Evolutionary conservation across 2,113 vertebrate genomes (phyloP), one percentile per base, ranked within the genome.

Genomic region (Hippocampus abdominalis): DNA sequence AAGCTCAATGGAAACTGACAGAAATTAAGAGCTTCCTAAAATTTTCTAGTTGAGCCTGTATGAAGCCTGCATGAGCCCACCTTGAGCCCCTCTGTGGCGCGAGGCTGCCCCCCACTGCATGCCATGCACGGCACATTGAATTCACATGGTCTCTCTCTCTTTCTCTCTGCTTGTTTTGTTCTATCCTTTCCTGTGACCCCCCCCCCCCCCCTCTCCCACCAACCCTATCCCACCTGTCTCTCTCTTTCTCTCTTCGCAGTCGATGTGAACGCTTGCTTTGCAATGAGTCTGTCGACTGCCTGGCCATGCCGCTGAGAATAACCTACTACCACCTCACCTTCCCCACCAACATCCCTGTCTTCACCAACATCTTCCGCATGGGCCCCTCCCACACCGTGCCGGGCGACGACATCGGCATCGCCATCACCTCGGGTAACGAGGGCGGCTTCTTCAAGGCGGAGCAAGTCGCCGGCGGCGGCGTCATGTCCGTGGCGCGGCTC

Each of bases 231-330:
- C 64, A 40, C 39, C 84, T 84, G 89, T 90, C 93, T 59, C 68
- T 15, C 42, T 91, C 20, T 49, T 51, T 46, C 67, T 60, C 91
- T 80, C 66, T 84, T 86, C 94, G 91, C 96, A 98, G 97, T 94
- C 95, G 95, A 94, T 99, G 97, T 56, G 96, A 99, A 89, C 97
- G 95, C 94, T 96, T 98, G 95, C 94, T 96, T 94, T 98, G 97
- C 93, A 94, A 94, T 94, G 95, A 95, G 84, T 94, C 89, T 94
- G 92, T 91, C 91, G 94, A 96, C 91, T 99, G 97, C 94, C 94
- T 92, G 93, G 88, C 90, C 92, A 94, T 94, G 93, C 96, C 97
- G 84, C 84, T 97, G 94, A 94, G 96, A 96, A 96, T 98, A 94
- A 97, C 95, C 92, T 93, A 94, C 94, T 96, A 99, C 94, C 91